Percentiles rank a stretch among this genome's conserved stretches.
These are phyloP conservation scores for Turdus rufiventris DNA, from an alignment of 2,113 vertebrate species.

Conservation along the genomic window DNA sequence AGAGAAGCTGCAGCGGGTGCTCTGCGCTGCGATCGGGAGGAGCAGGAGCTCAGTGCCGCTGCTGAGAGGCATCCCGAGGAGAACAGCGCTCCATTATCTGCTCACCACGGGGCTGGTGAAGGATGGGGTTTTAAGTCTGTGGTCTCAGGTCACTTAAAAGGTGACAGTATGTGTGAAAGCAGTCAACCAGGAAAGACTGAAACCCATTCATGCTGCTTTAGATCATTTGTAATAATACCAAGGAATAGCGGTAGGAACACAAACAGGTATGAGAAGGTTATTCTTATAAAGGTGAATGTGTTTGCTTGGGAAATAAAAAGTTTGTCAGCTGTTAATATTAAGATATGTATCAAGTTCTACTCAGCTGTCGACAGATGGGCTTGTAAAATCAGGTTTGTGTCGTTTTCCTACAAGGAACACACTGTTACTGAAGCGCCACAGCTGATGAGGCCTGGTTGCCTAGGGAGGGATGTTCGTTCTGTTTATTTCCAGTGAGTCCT, in stretches of 20 bases:
- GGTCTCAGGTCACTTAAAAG: not conserved
- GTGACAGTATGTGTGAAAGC: not conserved
- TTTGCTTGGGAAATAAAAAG: not conserved
- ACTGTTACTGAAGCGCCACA: not conserved
- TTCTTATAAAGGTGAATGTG: not conserved
- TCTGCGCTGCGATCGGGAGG: not conserved
- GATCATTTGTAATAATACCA: not conserved
- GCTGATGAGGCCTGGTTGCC: not conserved
- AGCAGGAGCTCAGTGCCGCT: rapidly evolving
- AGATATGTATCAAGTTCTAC: not conserved
- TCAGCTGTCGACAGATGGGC: not conserved
- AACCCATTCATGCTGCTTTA: not conserved
- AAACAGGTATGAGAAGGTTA: not conserved
- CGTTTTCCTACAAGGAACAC: not conserved
- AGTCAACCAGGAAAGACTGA: not conserved
- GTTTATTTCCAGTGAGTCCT: not conserved
- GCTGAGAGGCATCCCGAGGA: not conserved
- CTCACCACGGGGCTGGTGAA: rapidly evolving
- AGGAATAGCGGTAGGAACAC: not conserved
- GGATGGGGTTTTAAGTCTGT: rapidly evolving
- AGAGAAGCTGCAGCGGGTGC: not conserved
- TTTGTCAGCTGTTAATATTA: not conserved
- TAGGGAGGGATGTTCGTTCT: not conserved
- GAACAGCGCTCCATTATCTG: not conserved
- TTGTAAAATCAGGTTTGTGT: not conserved